Evolutionary conservation across 2,797 vertebrate genomes (phyloP).

Genomic region (Echeneis naucrates): DNA sequence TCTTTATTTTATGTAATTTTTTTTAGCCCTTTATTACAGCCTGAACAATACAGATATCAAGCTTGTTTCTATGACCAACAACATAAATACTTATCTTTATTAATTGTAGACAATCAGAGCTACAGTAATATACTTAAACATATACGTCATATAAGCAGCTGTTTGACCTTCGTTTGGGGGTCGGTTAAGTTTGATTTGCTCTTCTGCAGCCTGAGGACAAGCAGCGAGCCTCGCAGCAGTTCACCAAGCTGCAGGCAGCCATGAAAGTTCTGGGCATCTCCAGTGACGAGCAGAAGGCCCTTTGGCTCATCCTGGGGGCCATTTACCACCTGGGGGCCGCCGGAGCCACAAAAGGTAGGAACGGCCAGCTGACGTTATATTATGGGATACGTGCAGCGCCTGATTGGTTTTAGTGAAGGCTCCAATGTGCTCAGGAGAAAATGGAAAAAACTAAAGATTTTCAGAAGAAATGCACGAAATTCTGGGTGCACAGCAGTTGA

Average conservation of each 20-base stretch:
- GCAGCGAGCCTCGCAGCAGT: slow-evolving; percentile 93
- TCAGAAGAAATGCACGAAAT: background rate
- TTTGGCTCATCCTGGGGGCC: slow-evolving; percentile 94
- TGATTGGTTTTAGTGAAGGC: background rate
- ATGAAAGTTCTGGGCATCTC: slow-evolving; percentile 97
- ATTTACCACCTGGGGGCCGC: slow-evolving; percentile 96
- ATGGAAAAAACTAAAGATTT: background rate
- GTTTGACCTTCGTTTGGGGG: background rate
- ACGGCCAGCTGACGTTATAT: background rate
- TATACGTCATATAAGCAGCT: background rate
- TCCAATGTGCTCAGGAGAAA: too few relatives aligned
- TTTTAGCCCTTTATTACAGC: background rate
- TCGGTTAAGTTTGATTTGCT: slow-evolving; percentile 23
- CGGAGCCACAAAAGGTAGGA: slow-evolving; percentile 95
- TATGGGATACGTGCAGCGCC: background rate
- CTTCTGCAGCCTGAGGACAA: slow-evolving; percentile 91
- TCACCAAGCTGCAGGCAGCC: slow-evolving; percentile 95
- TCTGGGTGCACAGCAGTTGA: too few relatives aligned
- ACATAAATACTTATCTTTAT: too few relatives aligned
- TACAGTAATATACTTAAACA: too few relatives aligned
- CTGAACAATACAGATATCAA: too few relatives aligned
- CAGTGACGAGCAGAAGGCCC: slow-evolving; percentile 92
- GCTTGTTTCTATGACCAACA: background rate
- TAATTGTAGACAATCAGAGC: too few relatives aligned
- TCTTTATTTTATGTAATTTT: background rate